These are phyloP conservation scores for Falco columbarius DNA, from an alignment of 2,797 vertebrate genomes.

Conservation along the genomic window DNA sequence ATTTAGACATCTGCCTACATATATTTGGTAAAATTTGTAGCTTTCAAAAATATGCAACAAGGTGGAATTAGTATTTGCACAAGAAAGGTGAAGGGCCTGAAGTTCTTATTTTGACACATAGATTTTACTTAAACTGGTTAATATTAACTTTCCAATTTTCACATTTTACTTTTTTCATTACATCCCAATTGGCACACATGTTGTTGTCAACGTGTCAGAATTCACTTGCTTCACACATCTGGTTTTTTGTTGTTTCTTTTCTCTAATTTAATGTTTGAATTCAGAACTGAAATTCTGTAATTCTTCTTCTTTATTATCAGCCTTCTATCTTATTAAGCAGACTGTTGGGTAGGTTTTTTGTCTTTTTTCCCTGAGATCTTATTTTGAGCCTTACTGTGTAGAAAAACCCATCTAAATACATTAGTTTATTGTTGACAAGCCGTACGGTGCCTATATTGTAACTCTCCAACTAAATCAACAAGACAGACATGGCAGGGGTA, in stretches of 20 bases:
- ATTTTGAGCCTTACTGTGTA: background rate
- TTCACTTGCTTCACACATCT: background rate
- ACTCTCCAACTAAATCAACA: background rate
- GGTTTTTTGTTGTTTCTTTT: background rate
- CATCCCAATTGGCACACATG: rapidly evolving
- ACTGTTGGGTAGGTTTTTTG: background rate
- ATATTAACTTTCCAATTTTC: background rate
- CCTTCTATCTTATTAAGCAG: background rate
- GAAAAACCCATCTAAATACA: background rate
- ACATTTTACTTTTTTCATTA: background rate
- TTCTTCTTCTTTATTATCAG: background rate
- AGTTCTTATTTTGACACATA: background rate
- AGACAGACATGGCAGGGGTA: background rate
- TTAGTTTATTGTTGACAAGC: background rate
- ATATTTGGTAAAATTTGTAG: background rate
- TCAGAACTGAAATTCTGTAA: background rate
- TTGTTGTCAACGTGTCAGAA: background rate
- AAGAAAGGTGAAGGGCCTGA: background rate
- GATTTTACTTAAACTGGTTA: background rate
- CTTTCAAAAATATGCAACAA: background rate
- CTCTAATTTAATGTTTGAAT: background rate
- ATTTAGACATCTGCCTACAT: background rate
- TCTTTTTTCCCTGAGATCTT: background rate
- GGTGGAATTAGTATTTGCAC: background rate
- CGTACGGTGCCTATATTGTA: background rate